These are phyloP conservation scores for Cottoperca gobio DNA, from an alignment of 2,797 vertebrate species.

Conservation along the genomic window DNA sequence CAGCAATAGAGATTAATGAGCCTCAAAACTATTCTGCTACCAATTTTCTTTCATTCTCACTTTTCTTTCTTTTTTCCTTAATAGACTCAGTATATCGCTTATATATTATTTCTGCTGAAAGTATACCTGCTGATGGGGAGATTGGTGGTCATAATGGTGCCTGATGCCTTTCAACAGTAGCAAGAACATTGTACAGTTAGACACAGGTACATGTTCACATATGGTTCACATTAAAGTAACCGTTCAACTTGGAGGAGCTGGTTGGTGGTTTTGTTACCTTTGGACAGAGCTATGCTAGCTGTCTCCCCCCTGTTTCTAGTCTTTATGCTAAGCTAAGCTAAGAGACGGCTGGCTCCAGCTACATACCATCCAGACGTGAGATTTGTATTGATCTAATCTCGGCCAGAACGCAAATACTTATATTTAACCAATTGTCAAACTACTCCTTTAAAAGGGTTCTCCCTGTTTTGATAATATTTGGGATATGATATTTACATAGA, in stretches of 20 bases:
- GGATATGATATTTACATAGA: conserved; percentile 14
- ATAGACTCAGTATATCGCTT: conserved; percentile 27
- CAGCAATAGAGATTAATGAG: conserved; percentile 72
- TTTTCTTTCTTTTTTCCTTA: conserved; percentile 27
- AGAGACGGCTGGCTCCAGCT: not conserved
- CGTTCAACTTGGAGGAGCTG: not conserved
- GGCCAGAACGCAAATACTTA: conserved; percentile 1
- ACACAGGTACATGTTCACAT: not conserved
- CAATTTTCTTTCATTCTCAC: conserved; percentile 12
- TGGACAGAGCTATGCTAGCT: not conserved
- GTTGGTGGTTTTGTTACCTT: not conserved
- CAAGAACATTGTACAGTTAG: not conserved
- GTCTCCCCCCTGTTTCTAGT: not conserved
- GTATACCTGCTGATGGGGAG: not conserved
- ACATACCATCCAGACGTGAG: not conserved
- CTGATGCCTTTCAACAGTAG: not conserved
- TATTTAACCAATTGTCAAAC: conserved; percentile 19
- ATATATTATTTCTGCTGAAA: conserved; percentile 15
- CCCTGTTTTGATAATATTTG: conserved; percentile 5
- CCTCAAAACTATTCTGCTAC: conserved; percentile 33
- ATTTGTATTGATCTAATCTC: conserved; percentile 11
- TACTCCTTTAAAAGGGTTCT: conserved; percentile 9
- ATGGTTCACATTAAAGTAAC: not conserved
- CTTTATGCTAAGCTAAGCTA: conserved; percentile 1
- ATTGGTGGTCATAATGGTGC: conserved; percentile 3